Percentiles rank a stretch among this genome's conserved stretches.
These are phyloP conservation scores for Pseudonaja textilis DNA, from an alignment of 2,113 vertebrate genomes.

Conservation along the genomic window DNA sequence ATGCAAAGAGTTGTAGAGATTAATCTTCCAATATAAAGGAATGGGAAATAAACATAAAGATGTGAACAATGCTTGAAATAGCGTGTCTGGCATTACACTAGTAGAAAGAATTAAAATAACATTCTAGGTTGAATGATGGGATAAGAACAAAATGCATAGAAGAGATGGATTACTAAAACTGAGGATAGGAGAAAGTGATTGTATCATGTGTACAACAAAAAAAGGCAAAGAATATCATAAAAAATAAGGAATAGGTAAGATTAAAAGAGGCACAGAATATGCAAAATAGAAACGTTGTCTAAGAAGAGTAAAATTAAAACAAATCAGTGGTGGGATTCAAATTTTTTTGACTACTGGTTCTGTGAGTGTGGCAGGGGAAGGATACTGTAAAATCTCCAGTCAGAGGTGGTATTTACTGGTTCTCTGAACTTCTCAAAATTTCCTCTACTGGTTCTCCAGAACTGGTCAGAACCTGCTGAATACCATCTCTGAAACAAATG, in stretches of 20 bases:
- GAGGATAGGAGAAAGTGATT: background rate
- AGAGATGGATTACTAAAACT: background rate
- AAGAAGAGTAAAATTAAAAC: background rate
- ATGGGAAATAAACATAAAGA: background rate
- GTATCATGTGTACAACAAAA: background rate
- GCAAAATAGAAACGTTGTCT: background rate
- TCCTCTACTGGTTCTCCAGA: no score
- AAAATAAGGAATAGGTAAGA: background rate
- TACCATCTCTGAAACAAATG: background rate
- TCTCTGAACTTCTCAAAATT: no score
- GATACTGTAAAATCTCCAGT: no score
- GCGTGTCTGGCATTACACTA: background rate
- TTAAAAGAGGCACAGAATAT: background rate
- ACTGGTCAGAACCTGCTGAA: no score
- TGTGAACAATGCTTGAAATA: background rate
- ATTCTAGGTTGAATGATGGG: background rate
- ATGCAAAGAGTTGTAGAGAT: background rate
- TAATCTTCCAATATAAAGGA: background rate
- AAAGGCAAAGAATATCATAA: background rate
- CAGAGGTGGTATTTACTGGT: no score
- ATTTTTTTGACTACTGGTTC: no score
- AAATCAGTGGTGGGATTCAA: no score
- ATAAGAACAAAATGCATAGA: background rate
- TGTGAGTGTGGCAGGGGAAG: no score
- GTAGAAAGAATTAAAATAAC: background rate